Evolutionary conservation across 2,888 invertebrate genomes (phyloP), one percentile per base, ranked within the genome.

Genomic region (Entomobrya multifasciata): DNA sequence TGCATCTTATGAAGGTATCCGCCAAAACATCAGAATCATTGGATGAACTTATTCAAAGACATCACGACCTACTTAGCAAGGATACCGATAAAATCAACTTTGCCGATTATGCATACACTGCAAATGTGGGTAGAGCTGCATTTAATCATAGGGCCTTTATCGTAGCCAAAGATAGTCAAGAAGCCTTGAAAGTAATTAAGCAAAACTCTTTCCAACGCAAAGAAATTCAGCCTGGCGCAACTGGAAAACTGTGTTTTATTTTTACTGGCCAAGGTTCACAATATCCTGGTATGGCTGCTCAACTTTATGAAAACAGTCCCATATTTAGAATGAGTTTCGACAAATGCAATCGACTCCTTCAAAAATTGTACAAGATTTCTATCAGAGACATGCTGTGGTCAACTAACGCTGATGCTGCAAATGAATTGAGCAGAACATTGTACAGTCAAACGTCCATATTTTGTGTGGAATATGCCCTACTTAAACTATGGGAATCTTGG

Each of bases 381-480:
- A 74, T 87, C 4, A 78, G 72, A 17, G 62, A 78, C 0, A 49
- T 41, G 8, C 2, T 87, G 15, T 87, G 87, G 87, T 30, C 44
- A 65, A 72, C 22, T 44, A 76, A 49, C 20, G 1, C 27, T 13
- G 6, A 44, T 0, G n/a, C 22, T 0, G 0, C 22, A 47, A n/a
- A 60, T n/a, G 77, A 60, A 15, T 47, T 83, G 52, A 83, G 70
- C 17, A 52, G 83, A 57, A 89, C 88, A 0, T 44, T 89, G 11
- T 89, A 89, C 76, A 81, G 86, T 27, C 89, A 89, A 72, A 87
- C 89, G 0, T 74, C 80, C 20, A n/a, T n/a, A n/a, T n/a, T n/a
- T n/a, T n/a, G n/a, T n/a, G n/a, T n/a, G n/a, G n/a, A n/a, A n/a
- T n/a, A 89, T 89, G 78, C 82, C 13, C 86, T 89, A 0, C 36